A percentile compares a stretch with the other conserved stretches of the same genome.
Evolutionary conservation across 2,888 invertebrate species (phyloP).

Genomic region (Merodon equestris): DNA sequence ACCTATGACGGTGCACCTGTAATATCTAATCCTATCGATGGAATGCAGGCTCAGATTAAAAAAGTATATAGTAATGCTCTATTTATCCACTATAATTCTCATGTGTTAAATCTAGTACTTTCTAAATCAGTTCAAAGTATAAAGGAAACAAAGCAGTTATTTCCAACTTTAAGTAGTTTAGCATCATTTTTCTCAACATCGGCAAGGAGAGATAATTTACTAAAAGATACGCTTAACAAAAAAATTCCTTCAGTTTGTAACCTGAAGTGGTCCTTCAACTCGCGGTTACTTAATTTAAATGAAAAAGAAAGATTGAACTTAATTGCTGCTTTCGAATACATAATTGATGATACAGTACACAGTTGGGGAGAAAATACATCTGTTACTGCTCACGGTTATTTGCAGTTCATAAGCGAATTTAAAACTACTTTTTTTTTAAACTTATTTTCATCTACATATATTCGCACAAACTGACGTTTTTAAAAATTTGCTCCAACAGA

Average conservation of each 20-base stretch:
- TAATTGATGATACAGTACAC: conserved; percentile 11
- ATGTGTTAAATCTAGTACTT: conserved; percentile 36
- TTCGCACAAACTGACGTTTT: conserved; percentile 6
- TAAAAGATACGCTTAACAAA: conserved; percentile 16
- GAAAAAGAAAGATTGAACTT: conserved; percentile 43
- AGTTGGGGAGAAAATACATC: conserved; percentile 35
- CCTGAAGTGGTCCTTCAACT: conserved; percentile 35
- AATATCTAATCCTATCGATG: not conserved
- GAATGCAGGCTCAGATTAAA: conserved; percentile 37
- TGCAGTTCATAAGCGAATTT: conserved; percentile 28
- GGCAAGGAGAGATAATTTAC: conserved; percentile 26
- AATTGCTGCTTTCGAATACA: conserved; percentile 33
- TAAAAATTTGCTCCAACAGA: conserved; percentile 39
- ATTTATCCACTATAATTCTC: conserved; percentile 25
- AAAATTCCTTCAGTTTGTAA: conserved; percentile 41
- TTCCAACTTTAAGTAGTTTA: conserved; percentile 27
- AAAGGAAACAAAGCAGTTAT: conserved; percentile 27
- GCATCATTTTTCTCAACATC: conserved; percentile 6
- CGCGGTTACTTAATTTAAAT: conserved; percentile 32
- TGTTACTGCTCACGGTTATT: conserved; percentile 31
- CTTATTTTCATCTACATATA: conserved; percentile 23
- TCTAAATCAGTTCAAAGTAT: conserved; percentile 40
- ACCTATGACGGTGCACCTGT: conserved; percentile 7
- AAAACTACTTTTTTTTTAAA: conserved; percentile 33
- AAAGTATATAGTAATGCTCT: conserved; percentile 32